A percentile compares a stretch with the other conserved stretches of the same genome.
Evolutionary conservation across 2,888 invertebrate genomes (phyloP).

Genomic region (Geophilus truncorum): DNA sequence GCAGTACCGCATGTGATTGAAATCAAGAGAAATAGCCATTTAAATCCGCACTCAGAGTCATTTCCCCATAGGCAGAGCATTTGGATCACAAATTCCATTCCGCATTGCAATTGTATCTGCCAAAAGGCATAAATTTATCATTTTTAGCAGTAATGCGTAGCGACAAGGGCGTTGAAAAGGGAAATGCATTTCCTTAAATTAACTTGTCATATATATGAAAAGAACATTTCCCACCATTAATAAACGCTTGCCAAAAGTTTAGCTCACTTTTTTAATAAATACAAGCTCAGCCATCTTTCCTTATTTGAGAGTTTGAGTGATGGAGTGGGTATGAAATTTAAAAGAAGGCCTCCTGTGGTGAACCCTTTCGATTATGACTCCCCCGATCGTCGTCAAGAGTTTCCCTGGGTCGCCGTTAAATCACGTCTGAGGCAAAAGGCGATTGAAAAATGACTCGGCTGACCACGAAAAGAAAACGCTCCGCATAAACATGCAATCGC

Average conservation of each 20-base stretch:
- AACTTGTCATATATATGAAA: background rate
- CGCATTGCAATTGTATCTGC: background rate
- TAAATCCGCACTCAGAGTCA: background rate
- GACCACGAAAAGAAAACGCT: background rate
- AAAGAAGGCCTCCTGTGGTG: background rate
- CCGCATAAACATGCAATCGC: background rate
- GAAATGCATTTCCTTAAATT: background rate
- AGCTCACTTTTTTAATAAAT: background rate
- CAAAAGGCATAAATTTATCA: background rate
- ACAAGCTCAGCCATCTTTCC: background rate
- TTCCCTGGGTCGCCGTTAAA: background rate
- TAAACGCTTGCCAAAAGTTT: background rate
- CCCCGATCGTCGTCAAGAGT: background rate
- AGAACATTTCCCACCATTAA: background rate
- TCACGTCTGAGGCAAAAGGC: background rate
- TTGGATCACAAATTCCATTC: background rate
- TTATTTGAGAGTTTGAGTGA: background rate
- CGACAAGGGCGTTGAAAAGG: background rate
- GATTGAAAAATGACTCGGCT: background rate
- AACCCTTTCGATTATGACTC: background rate
- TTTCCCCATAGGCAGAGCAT: background rate
- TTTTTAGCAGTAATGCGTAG: background rate
- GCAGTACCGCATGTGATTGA: background rate
- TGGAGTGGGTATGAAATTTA: background rate
- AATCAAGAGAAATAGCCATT: background rate